These are phyloP conservation scores for Crypturellus tataupa DNA, from an alignment of 2,797 vertebrate species.

Conservation along the genomic window DNA sequence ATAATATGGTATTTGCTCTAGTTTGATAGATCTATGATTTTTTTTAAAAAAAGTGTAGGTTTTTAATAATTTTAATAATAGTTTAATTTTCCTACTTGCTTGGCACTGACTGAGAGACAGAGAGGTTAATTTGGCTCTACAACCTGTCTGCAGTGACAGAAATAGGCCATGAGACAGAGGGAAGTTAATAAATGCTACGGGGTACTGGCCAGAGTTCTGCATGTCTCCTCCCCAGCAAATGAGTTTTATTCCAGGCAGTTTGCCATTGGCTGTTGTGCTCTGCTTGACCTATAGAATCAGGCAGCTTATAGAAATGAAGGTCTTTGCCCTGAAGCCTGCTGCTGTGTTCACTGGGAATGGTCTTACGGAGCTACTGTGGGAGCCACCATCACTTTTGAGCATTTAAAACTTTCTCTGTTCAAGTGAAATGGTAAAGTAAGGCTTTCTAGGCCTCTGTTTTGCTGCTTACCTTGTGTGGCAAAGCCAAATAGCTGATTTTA, in stretches of 20 bases:
- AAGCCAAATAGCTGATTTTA: background rate
- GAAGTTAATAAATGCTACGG: background rate
- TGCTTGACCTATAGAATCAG: background rate
- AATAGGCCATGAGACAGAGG: background rate
- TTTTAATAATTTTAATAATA: too few relatives aligned
- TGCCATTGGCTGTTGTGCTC: background rate
- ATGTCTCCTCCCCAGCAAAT: background rate
- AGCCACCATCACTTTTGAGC: background rate
- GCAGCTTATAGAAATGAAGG: background rate
- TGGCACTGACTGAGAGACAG: background rate
- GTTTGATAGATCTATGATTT: background rate
- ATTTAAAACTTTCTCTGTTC: accelerated
- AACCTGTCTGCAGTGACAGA: background rate
- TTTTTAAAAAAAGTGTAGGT: background rate
- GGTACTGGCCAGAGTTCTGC: background rate
- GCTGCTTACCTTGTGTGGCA: background rate
- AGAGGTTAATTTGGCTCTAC: background rate
- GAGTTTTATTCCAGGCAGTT: background rate
- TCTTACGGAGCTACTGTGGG: background rate
- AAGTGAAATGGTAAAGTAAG: background rate
- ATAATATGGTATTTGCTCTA: background rate
- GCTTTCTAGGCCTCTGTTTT: background rate
- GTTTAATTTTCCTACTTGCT: background rate
- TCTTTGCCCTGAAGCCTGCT: background rate
- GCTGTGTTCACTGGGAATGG: background rate